These are phyloP conservation scores for Athripsodes cinereus DNA, from an alignment of 2,888 invertebrate species.

Conservation along the genomic window DNA sequence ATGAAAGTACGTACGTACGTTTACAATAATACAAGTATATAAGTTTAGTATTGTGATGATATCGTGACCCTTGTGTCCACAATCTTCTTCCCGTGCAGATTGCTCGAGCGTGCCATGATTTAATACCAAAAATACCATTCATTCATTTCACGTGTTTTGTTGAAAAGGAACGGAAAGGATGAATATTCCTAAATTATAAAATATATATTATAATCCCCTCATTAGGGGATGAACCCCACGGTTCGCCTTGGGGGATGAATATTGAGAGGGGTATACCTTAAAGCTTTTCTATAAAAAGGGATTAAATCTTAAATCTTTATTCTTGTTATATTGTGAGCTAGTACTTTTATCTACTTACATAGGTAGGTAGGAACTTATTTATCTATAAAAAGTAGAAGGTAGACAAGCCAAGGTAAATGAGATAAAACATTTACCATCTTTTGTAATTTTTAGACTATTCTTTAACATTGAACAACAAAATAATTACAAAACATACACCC, in stretches of 20 bases:
- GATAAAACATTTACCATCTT: too few species aligned
- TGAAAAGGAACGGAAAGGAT: not conserved
- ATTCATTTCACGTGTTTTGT: not conserved
- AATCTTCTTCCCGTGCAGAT: too few species aligned
- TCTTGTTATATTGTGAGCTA: not conserved
- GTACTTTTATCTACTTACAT: not conserved
- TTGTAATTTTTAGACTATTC: too few species aligned
- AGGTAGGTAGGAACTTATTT: not conserved
- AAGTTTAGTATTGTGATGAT: too few species aligned
- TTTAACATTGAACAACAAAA: too few species aligned
- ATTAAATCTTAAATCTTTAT: conserved; percentile 3
- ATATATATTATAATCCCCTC: conserved; percentile 5
- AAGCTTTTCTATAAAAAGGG: conserved; percentile 5
- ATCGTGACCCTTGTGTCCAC: too few species aligned
- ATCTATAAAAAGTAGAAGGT: too few species aligned
- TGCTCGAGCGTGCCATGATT: too few species aligned
- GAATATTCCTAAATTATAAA: conserved; percentile 1
- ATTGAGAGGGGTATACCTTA: not conserved
- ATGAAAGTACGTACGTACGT: too few species aligned
- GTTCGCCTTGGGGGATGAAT: conserved; percentile 1
- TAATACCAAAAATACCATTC: not conserved
- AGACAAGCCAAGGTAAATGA: too few species aligned
- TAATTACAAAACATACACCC: too few species aligned
- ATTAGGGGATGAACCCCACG: conserved; percentile 4
- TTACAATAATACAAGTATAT: too few species aligned